Percentiles rank a stretch among this genome's conserved stretches.
Conservation (phyloP, 2,888 invertebrate species). For the Rhagonycha fulva region DNA sequence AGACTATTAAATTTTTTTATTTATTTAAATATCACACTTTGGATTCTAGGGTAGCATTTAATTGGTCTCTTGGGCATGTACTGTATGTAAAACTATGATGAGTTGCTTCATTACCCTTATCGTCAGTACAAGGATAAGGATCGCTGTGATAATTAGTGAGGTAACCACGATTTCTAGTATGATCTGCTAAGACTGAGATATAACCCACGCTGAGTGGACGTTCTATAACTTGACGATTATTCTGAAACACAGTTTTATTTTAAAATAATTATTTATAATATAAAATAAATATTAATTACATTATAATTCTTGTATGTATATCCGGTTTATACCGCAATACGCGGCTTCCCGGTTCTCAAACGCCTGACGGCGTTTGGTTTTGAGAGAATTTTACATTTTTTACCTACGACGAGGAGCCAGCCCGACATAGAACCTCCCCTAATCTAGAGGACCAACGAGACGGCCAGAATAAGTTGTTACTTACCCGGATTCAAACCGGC, state of each 20-base stretch:
- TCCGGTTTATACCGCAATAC: too few species aligned
- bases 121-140: slow-evolving; percentile 38
- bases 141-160: slow-evolving; percentile 46
- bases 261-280: background rate
- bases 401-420: too few species aligned
- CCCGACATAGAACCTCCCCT: too few species aligned
- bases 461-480: too few species aligned
- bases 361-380: too few species aligned
- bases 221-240: slow-evolving; percentile 16
- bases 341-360: too few species aligned
- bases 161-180: slow-evolving; percentile 30
- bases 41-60: slow-evolving; percentile 37
- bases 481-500: too few species aligned
- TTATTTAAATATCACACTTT: slow-evolving; percentile 36
- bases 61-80: slow-evolving; percentile 23
- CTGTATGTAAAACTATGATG: slow-evolving; percentile 13
- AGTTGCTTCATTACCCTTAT: slow-evolving; percentile 14
- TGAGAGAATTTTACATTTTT: too few species aligned
- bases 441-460: too few species aligned
- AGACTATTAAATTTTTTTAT: background rate
- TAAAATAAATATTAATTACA: background rate
- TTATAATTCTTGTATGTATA: too few species aligned
- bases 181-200: slow-evolving; percentile 39
- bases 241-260: slow-evolving; percentile 6
- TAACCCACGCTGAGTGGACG: slow-evolving; percentile 40